Conservation (phyloP, 2,113 vertebrate genomes). For the Rhadina sibilatrix region DNA sequence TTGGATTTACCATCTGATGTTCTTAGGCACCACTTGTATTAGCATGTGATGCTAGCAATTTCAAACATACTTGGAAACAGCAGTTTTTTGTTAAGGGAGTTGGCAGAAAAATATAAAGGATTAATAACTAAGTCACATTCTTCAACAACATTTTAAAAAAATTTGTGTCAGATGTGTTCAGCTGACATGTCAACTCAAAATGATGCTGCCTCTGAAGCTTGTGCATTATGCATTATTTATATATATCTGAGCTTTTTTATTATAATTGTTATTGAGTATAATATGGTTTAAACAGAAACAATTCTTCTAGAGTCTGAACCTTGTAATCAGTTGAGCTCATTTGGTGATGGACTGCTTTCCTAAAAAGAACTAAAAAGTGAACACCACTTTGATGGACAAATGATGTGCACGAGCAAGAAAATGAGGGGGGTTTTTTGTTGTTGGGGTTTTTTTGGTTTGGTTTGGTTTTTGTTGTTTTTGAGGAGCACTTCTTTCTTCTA, state of each 20-base stretch:
- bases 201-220: slow-evolving; percentile 27
- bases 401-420: background rate
- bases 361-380: background rate
- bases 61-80: slow-evolving; percentile 19
- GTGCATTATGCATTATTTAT: background rate
- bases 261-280: background rate
- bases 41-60: slow-evolving; percentile 10
- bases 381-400: background rate
- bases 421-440: rapidly evolving
- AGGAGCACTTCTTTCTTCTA: background rate
- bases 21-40: slow-evolving; percentile 52
- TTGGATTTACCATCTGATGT: slow-evolving; percentile 69
- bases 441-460: background rate
- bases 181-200: background rate
- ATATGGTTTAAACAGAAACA: background rate
- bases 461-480: background rate
- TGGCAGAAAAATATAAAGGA: slow-evolving; percentile 32
- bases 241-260: background rate
- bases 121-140: slow-evolving; percentile 22
- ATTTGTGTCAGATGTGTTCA: background rate
- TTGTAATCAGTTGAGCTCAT: background rate
- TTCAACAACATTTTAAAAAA: background rate
- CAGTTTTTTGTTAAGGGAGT: slow-evolving; percentile 27
- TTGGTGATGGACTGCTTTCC: background rate
- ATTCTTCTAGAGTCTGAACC: background rate